Evolutionary conservation across 2,113 vertebrate species (phyloP), one percentile per base, ranked within the genome.

Genomic region (Lophotis ruficrista): DNA sequence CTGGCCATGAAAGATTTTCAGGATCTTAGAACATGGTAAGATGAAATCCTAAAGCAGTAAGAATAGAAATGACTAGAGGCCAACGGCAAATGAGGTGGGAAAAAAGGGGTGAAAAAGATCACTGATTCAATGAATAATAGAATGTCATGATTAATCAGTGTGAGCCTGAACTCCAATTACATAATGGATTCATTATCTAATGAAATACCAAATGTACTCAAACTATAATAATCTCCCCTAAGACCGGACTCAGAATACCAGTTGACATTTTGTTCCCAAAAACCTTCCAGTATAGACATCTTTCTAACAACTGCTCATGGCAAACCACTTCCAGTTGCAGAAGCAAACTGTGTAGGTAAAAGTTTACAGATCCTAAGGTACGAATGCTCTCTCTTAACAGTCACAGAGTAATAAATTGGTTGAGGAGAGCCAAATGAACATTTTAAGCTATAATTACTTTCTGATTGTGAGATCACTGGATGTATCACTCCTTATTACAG

Each of bases 151-250:
- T 94, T 97, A 94, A 96, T 86, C 72, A 97, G 57, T 45, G 83
- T 41, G 69, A 96, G 65, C 37, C 68, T 96, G 77, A 92, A 92
- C 80, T 94, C 81, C 79, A 97, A 78, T 83, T 94, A 94, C 45
- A 87, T 83, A 96, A 91, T 84, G 78, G 89, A 87, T 81, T 93
- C 53, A 88, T 94, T 94, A 96, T 73, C 84, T 96, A 94, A 94
- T 61, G 47, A 93, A 97, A 96, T 33, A 87, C 35, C 58, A 92
- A 81, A 87, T 75, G 58, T 92, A 87, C 86, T 71, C 77, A 53
- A 90, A 80, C 31, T 66, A 27, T 41, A 92, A 95, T 78, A 90
- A 31, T 84, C 51, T 91, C 20, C 64, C 50, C 58, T 53, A 95
- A 83, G 79, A 91, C 35, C 89, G 50, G 12, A 56, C 45, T 81